Evolutionary conservation across 2,113 vertebrate genomes (phyloP).

Genomic region (Riparia riparia): DNA sequence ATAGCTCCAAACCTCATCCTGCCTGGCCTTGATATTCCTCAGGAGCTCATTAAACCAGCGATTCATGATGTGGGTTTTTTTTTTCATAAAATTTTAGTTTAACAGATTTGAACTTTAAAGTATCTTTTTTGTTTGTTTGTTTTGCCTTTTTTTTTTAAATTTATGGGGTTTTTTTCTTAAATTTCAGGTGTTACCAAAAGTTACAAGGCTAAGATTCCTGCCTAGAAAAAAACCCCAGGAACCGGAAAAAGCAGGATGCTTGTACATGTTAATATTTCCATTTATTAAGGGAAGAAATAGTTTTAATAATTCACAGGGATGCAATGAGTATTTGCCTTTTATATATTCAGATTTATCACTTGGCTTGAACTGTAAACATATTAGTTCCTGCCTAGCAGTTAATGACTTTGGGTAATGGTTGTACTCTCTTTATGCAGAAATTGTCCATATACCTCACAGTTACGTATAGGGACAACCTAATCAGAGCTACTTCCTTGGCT

Average conservation of each 20-base stretch:
- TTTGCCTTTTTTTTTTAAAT: background rate
- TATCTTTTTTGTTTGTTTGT: accelerated
- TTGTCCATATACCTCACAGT: background rate
- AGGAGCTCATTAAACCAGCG: background rate
- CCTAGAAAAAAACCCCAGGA: background rate
- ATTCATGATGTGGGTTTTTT: accelerated
- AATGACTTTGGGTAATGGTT: constrained; percentile 27
- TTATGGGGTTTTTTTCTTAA: background rate
- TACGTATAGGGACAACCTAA: background rate
- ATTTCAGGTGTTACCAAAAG: background rate
- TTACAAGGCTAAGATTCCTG: background rate
- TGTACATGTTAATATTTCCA: background rate
- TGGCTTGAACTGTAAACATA: constrained; percentile 24
- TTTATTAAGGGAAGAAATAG: background rate
- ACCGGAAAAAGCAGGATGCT: background rate
- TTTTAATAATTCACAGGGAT: constrained; percentile 3
- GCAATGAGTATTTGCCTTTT: background rate
- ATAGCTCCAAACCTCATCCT: background rate
- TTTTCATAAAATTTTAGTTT: background rate
- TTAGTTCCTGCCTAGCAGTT: constrained; percentile 22
- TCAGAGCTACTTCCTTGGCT: background rate
- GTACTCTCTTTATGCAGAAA: background rate
- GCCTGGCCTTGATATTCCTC: background rate
- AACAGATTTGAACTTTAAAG: background rate
- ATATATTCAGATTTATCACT: constrained; percentile 31